Conservation (phyloP, 2,113 vertebrate species). For the Anhinga rufa region DNA sequence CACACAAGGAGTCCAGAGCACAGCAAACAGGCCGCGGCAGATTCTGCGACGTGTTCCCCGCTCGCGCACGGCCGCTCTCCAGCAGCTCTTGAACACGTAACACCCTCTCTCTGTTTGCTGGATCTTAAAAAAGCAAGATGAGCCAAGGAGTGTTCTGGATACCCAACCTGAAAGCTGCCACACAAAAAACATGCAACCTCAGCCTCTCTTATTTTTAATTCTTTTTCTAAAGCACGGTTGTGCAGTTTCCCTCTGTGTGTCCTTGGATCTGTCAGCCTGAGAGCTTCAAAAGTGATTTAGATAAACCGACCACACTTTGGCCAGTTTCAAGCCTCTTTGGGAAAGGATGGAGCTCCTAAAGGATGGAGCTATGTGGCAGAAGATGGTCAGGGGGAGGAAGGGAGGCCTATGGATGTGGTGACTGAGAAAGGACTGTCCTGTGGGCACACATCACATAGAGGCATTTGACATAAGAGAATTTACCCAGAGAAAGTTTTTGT, state of each 20-base stretch:
- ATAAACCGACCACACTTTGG: background rate
- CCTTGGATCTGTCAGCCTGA: background rate
- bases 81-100: background rate
- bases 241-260: background rate
- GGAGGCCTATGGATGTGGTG: background rate
- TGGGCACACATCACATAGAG: fast-evolving
- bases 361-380: background rate
- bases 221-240: background rate
- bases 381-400: background rate
- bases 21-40: background rate
- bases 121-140: background rate
- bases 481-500: background rate
- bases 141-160: background rate
- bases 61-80: background rate
- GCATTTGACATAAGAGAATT: background rate
- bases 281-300: background rate
- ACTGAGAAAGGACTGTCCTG: background rate
- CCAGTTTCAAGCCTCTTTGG: background rate
- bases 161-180: background rate
- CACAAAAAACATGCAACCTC: background rate
- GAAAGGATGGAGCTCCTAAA: background rate
- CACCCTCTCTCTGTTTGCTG: background rate
- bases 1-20: fast-evolving
- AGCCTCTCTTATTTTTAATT: background rate
- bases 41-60: fast-evolving